Evolutionary conservation across 2,113 vertebrate genomes (phyloP).

Genomic region (Cyprinodon brontotheroides): DNA sequence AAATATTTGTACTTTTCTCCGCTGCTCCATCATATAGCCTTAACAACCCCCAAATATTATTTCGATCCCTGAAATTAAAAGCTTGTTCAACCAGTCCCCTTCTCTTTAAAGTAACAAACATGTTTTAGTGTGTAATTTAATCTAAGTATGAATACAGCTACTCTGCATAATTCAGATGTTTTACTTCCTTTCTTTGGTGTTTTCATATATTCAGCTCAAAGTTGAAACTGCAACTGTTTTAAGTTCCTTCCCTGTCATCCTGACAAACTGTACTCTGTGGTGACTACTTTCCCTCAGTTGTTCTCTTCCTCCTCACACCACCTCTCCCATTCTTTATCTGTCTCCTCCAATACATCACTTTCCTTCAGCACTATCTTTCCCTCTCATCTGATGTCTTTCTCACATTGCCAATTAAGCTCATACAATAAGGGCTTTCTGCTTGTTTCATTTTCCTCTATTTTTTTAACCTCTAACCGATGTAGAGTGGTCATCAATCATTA

Average conservation of each 20-base stretch:
- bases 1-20: too few relatives aligned
- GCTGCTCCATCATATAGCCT: too few relatives aligned
- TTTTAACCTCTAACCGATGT: conserved; percentile 3
- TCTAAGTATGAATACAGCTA: too few relatives aligned
- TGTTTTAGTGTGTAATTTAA: too few relatives aligned
- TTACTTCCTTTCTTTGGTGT: conserved; percentile 1
- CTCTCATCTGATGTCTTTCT: conserved; percentile 1
- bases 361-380: neutral
- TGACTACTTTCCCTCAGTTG: conserved; percentile 6
- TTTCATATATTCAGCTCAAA: neutral
- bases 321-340: neutral
- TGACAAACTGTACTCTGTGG: conserved; percentile 1
- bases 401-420: neutral
- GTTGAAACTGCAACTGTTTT: neutral
- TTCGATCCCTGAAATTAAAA: too few relatives aligned
- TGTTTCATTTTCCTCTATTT: conserved; percentile 12
- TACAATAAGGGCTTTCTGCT: conserved; percentile 12
- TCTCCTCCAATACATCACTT: neutral
- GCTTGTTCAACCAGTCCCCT: too few relatives aligned
- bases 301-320: neutral
- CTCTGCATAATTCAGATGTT: neutral
- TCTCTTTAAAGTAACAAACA: too few relatives aligned
- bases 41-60: too few relatives aligned
- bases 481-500: conserved; percentile 13
- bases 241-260: neutral